A percentile compares a stretch with the other conserved stretches of the same genome.
These are phyloP conservation scores for Sebastes kiyomatsui DNA, from an alignment of 2,797 vertebrate genomes.

Conservation along the genomic window DNA sequence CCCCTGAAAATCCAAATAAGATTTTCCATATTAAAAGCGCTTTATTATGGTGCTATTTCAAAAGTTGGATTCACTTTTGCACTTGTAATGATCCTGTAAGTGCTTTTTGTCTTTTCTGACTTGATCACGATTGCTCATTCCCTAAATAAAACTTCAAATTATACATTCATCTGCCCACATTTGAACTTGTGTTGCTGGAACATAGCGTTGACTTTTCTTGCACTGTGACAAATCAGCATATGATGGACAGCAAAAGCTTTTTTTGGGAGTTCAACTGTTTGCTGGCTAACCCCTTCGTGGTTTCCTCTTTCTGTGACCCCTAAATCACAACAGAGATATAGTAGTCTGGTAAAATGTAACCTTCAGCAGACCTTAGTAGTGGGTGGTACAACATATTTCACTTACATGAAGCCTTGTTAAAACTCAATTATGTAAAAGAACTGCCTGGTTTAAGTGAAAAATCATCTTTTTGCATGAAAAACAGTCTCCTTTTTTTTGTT, in stretches of 20 bases:
- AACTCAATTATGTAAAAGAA: slow-evolving; percentile 65
- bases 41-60: neutral
- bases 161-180: neutral
- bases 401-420: slow-evolving; percentile 63
- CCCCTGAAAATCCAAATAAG: neutral
- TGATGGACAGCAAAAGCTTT: slow-evolving; percentile 27
- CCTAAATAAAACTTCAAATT: neutral
- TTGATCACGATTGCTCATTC: neutral
- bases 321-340: slow-evolving; percentile 67
- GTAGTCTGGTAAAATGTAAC: slow-evolving; percentile 72
- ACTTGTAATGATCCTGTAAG: neutral
- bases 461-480: slow-evolving; percentile 34
- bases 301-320: slow-evolving; percentile 76
- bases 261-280: slow-evolving; percentile 56
- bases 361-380: slow-evolving; percentile 68
- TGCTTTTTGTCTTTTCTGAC: neutral
- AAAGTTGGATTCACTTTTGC: neutral
- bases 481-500: slow-evolving; percentile 31
- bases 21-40: neutral
- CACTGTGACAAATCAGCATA: slow-evolving; percentile 50
- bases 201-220: slow-evolving; percentile 9
- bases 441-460: slow-evolving; percentile 43
- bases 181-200: slow-evolving; percentile 9
- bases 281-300: slow-evolving; percentile 70
- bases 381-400: slow-evolving; percentile 67